Conservation (phyloP, 1,140 invertebrate genomes). For the Cyclina sinensis region DNA sequence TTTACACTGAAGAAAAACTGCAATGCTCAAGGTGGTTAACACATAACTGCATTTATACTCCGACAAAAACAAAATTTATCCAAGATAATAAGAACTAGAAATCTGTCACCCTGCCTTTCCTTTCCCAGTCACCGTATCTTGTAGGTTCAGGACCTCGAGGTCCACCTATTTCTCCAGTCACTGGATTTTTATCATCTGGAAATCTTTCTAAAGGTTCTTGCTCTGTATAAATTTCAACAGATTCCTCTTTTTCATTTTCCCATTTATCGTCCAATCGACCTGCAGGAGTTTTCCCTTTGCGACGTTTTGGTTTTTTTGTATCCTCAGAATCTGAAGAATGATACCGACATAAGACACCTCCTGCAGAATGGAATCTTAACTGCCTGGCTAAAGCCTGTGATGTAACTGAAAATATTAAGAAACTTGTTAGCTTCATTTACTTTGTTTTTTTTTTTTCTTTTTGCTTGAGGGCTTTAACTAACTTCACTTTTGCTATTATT, state of each 20-base stretch:
- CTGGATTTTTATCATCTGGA: constrained; percentile 95
- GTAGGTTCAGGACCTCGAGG: constrained; percentile 99
- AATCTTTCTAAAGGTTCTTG: constrained; percentile 94
- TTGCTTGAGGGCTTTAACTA: not conserved
- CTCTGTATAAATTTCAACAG: constrained; percentile 92
- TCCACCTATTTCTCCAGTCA: constrained; percentile 97
- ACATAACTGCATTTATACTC: too few relatives aligned
- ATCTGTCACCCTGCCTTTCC: constrained; percentile 98
- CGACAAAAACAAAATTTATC: too few relatives aligned
- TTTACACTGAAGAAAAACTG: too few relatives aligned
- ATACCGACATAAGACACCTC: not conserved
- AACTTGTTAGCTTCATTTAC: too few relatives aligned
- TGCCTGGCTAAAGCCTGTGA: not conserved
- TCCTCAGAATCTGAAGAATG: constrained; percentile 73
- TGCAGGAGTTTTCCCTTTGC: constrained; percentile 82
- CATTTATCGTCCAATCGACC: constrained; percentile 90
- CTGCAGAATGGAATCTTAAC: not conserved
- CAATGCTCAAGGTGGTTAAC: too few relatives aligned
- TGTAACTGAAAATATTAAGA: not conserved
- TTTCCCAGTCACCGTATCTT: constrained; percentile 99
- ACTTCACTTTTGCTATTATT: not conserved
- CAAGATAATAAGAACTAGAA: too few relatives aligned
- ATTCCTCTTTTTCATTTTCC: constrained; percentile 78
- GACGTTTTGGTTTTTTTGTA: constrained; percentile 63
- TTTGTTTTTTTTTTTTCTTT: too few relatives aligned